Evolutionary conservation across 2,888 invertebrate genomes (phyloP), one percentile per base, ranked within the genome.

Genomic region (Xiphydria camelus): DNA sequence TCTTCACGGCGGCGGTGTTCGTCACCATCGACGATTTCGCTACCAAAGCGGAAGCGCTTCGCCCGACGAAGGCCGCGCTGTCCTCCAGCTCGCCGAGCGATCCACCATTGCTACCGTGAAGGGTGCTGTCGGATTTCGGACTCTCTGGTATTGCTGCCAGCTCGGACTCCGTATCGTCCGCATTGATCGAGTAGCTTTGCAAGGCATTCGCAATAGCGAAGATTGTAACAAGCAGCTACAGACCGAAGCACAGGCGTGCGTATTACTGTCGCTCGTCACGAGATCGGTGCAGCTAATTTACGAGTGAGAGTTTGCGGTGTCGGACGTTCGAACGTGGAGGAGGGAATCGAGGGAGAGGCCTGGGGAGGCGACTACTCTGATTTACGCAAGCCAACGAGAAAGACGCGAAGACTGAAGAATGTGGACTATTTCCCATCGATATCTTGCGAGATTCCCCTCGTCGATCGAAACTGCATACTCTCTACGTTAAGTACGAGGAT

Each of bases 141-240:
- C 91, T 91, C 78, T 94, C 93, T 9, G 92, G 92, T 68, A 93
- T 93, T 44, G 90, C 91, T 47, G 91, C 91, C 60, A 94, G 77
- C 75, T 93, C 93, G 41, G 91, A 91, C 76, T 94, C 93, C 2
- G 89, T 88, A 55, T 91, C 91, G 73, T 93, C 92, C 51, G 86
- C 88, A 70, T 91, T 91, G 51, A 87, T 67, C 46, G 68, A 68
- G 58, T 67, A 66, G 60, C 73, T 73, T 64, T 55, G 58, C 61
- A 62, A 60, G 51, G 57, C 59, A 64, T 64, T 61, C 55, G 55
- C 55, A 66, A 55, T 60, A 63, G 59, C 57, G 57, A 59, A 50
- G 62, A 61, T 64, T 64, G 54, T 64, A 63, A 58, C 61, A 60
- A 64, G 59, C 59, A 53, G 46, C 59, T 58, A 62, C 59, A 49